Percentiles rank a stretch among this genome's conserved stretches.
These are phyloP conservation scores for Spilosoma lubricipeda DNA, from an alignment of 2,888 invertebrate genomes.

Conservation along the genomic window DNA sequence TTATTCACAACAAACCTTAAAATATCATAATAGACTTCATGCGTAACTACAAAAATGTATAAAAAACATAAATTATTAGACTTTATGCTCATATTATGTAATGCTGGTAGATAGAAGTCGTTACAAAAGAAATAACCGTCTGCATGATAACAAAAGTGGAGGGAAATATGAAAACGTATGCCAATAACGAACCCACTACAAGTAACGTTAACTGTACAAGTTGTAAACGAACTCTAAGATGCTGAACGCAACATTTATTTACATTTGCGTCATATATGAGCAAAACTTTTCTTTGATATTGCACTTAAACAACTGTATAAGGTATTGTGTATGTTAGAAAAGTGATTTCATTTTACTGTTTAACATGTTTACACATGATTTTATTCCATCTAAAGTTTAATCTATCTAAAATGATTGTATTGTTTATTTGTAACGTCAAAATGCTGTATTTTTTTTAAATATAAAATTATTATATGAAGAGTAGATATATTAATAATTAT, in stretches of 20 bases:
- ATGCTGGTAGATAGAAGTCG: constrained; percentile 20
- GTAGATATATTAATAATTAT: too few species aligned
- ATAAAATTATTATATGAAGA: too few species aligned
- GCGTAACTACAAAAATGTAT: neutral
- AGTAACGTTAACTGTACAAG: constrained; percentile 43
- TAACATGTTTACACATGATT: neutral
- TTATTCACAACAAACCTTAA: neutral
- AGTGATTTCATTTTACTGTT: neutral
- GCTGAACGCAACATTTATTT: constrained; percentile 18
- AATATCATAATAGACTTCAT: neutral
- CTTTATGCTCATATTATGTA: constrained; percentile 13
- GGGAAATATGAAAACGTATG: constrained; percentile 51
- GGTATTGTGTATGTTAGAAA: neutral
- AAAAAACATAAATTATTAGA: neutral
- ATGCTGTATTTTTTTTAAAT: too few species aligned
- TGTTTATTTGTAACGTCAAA: too few species aligned
- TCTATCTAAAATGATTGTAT: too few species aligned
- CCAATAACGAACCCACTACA: constrained; percentile 44
- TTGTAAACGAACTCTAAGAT: constrained; percentile 38
- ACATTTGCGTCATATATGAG: neutral
- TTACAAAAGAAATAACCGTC: constrained; percentile 42
- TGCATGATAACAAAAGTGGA: constrained; percentile 40
- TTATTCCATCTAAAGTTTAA: too few species aligned
- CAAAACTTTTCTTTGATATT: neutral
- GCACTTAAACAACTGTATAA: neutral